These are phyloP conservation scores for Tromatobia lineatoria DNA, from an alignment of 2,888 invertebrate species.

Conservation along the genomic window DNA sequence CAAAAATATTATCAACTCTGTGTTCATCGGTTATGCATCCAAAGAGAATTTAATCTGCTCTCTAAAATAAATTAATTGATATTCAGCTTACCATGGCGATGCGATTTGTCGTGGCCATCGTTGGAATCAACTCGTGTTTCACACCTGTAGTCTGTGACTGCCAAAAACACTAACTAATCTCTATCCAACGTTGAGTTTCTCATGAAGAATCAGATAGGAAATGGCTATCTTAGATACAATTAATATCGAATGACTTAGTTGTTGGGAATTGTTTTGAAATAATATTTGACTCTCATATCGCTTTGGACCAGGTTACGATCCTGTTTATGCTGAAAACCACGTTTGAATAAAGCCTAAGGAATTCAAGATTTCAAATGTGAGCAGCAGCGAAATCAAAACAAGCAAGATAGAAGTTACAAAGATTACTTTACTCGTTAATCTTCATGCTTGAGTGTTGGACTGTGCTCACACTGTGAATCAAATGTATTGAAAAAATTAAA, in stretches of 20 bases:
- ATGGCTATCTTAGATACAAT: neutral
- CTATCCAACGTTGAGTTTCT: neutral
- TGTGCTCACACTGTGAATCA: neutral
- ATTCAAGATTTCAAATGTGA: conserved; percentile 3
- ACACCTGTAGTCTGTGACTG: conserved; percentile 27
- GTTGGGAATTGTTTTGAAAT: neutral
- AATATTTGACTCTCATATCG: conserved; percentile 25
- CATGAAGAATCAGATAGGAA: neutral
- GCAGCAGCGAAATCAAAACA: neutral
- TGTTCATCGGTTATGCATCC: neutral
- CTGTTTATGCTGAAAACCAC: neutral
- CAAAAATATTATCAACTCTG: neutral
- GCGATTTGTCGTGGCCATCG: neutral
- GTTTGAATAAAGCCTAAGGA: conserved; percentile 26
- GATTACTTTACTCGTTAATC: neutral
- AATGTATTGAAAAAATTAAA: neutral
- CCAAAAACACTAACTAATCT: conserved; percentile 21
- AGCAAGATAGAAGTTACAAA: neutral
- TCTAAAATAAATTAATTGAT: neutral
- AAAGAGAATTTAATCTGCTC: too few species aligned
- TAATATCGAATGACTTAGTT: neutral
- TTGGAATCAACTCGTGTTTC: neutral
- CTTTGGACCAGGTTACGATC: conserved; percentile 27
- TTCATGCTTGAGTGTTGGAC: neutral
- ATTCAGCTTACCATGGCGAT: neutral